phyloP scores from a whole-genome alignment of 2,888 invertebrate species.

The Ptilodon capucinus region DNA sequence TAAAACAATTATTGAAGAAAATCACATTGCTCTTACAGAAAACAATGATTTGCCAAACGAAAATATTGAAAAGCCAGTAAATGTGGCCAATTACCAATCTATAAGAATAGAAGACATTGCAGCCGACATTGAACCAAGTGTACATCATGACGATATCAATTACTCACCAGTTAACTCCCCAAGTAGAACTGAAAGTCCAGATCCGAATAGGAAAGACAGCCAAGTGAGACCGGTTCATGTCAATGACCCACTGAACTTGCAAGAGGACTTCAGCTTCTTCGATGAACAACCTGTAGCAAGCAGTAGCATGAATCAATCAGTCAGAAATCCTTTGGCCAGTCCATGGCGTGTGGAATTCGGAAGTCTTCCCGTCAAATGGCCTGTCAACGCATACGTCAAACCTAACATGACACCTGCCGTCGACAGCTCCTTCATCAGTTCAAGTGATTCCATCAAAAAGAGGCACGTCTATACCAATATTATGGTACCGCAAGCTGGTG shows the following conservation, averaged over 20 bases:
- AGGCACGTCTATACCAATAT: conserved; percentile 75
- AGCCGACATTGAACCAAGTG: conserved; percentile 56
- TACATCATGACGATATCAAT: conserved; percentile 51
- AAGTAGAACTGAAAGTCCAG: conserved; percentile 24
- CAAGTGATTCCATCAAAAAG: conserved; percentile 54
- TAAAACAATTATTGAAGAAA: background rate
- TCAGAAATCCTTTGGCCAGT: conserved; percentile 61
- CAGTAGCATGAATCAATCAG: conserved; percentile 69
- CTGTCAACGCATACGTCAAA: conserved; percentile 69
- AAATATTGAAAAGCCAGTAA: conserved; percentile 15
- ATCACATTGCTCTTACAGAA: background rate
- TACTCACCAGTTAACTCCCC: conserved; percentile 71
- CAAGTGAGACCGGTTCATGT: conserved; percentile 19
- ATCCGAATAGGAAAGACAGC: conserved; percentile 11
- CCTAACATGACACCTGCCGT: conserved; percentile 78
- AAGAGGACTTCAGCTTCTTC: conserved; percentile 66
- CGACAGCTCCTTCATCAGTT: conserved; percentile 68
- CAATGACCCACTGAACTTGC: conserved; percentile 62
- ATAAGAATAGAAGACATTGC: conserved; percentile 68
- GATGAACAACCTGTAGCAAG: conserved; percentile 71
- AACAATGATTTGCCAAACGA: conserved; percentile 9
- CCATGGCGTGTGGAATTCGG: conserved; percentile 76
- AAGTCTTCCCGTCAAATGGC: conserved; percentile 72
- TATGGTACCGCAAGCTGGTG: conserved; percentile 48
- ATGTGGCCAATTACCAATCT: conserved; percentile 48